Evolutionary conservation across 2,113 vertebrate species (phyloP), one percentile per base, ranked within the genome.

Genomic region (Camelus bactrianus): DNA sequence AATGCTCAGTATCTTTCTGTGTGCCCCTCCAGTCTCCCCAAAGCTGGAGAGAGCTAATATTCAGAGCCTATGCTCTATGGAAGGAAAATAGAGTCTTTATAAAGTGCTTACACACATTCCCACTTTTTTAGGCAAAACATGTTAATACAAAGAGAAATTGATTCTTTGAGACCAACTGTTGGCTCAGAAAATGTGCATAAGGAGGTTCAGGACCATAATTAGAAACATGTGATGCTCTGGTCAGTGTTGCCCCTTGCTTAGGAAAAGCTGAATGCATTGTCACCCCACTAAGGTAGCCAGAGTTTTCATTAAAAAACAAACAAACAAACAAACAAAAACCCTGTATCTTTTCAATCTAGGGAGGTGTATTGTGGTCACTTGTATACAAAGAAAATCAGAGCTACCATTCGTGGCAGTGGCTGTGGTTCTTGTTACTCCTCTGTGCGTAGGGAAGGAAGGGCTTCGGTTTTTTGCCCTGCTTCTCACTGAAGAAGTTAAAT

Each of bases 111-210:
- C 79, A 79, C 95, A 95, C 96, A 85, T 4, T 69, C 93, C 70
- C 84, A 42, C 83, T 64, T 96, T 96, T 97, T 97, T 91, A 97
- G 94, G 30, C 94, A 97, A 94, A 19, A 0, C n/a, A 83, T 92
- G 85, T 98, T 98, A 98, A 94, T 91, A 94, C 14, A 93, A 92
- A 97, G 64, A 85, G 69, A 97, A 98, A 89, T 88, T 52, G 95
- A 96, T 96, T 98, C 89, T 96, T 98, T 65, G 64, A 83, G 94
- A 97, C 91, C 11, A 60, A 90, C 32, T 96, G 58, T 94, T 98
- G 96, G 86, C 91, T 93, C 4, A 7, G 91, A 16, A 2, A 79
- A 91, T 97, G 96, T 88, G 92, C 89, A 73, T 72, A 46, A 95
- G 87, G 96, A 81, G 73, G 52, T 94, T 85, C 83, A 48, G 64